A percentile compares a stretch with the other conserved stretches of the same genome.
Evolutionary conservation across 92 coral and sea anemone species (phyloP).

Genomic region (Zoanthus sansibaricus): DNA sequence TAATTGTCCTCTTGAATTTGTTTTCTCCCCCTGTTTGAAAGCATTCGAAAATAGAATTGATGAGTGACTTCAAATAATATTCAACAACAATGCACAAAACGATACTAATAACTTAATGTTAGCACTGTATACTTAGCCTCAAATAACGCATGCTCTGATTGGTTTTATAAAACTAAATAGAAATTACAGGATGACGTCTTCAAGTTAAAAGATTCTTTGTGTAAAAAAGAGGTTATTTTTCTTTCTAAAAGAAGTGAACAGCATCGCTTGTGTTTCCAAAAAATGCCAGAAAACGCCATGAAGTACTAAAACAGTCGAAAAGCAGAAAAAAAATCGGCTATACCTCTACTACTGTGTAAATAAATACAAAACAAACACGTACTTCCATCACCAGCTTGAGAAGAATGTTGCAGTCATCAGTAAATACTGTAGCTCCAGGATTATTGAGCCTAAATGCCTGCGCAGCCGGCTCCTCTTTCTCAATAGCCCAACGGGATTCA

Average conservation of each 20-base stretch:
- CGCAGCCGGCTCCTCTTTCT: slow-evolving; percentile 95
- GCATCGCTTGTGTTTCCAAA: too few relatives aligned
- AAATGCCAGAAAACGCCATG: too few relatives aligned
- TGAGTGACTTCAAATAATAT: background rate
- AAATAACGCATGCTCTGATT: too few relatives aligned
- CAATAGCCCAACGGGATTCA: slow-evolving; percentile 95
- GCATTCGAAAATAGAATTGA: background rate
- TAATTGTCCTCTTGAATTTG: slow-evolving; percentile 87
- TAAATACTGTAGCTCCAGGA: slow-evolving; percentile 86
- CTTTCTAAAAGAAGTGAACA: too few relatives aligned
- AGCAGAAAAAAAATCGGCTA: too few relatives aligned
- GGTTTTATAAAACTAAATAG: too few relatives aligned
- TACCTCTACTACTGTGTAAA: too few relatives aligned
- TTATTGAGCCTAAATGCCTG: slow-evolving; percentile 89
- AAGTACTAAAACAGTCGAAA: too few relatives aligned
- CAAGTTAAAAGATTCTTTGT: too few relatives aligned
- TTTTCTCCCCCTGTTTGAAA: slow-evolving; percentile 77
- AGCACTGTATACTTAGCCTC: too few relatives aligned
- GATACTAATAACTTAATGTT: background rate
- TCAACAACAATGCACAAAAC: background rate
- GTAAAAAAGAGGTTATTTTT: too few relatives aligned
- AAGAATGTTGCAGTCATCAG: slow-evolving; percentile 94
- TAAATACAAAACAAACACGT: slow-evolving; percentile 26
- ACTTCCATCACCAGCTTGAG: slow-evolving; percentile 96
- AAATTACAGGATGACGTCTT: too few relatives aligned